Evolutionary conservation across 2,797 vertebrate species (phyloP), one percentile per base, ranked within the genome.

Genomic region (Hemitrygon akajei): DNA sequence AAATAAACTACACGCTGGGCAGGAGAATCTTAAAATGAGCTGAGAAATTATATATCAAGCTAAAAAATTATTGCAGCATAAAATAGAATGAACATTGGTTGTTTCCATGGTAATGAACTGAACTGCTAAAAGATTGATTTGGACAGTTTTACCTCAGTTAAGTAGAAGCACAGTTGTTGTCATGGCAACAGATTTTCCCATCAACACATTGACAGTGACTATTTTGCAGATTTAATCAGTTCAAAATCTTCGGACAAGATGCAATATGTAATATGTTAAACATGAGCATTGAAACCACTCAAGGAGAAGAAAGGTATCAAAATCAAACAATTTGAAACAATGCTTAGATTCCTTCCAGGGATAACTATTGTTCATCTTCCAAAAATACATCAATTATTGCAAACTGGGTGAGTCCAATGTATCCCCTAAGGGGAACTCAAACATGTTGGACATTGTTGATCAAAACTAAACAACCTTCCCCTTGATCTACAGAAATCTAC

Each of bases 51-150:
- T n/a, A n/a, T 84, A 69, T 58, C 56, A 66, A 69, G 63, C 30
- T 37, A 71, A 91, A 71, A 37, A 71, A 91, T 91, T 76, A 75
- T 76, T 75, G 40, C 40, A 30, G 71, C 91, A 76, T 76, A 91
- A 93, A 93, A 76, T 93, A 76, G 40, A 93, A 75, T 30, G 71
- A 76, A 76, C 37, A 76, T 76, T 56, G 14, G 25, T 76, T 27
- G 91, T 93, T 93, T 93, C 91, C 91, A 93, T 93, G 91, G 91
- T 56, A 56, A 93, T 93, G 91, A 20, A 76, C 40, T 76, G 71
- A 76, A 76, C 75, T 93, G 40, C 71, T 56, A 93, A 93, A 93
- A 40, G 91, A 93, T 93, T 93, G 91, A 58, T 76, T 76, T 73
- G 73, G 37, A 58, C 91, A 75, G 71, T 75, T 76, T 47, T 76